A percentile compares a stretch with the other conserved stretches of the same genome.
Conservation (phyloP, 2,888 invertebrate species). For the Drosophila mimica region DNA sequence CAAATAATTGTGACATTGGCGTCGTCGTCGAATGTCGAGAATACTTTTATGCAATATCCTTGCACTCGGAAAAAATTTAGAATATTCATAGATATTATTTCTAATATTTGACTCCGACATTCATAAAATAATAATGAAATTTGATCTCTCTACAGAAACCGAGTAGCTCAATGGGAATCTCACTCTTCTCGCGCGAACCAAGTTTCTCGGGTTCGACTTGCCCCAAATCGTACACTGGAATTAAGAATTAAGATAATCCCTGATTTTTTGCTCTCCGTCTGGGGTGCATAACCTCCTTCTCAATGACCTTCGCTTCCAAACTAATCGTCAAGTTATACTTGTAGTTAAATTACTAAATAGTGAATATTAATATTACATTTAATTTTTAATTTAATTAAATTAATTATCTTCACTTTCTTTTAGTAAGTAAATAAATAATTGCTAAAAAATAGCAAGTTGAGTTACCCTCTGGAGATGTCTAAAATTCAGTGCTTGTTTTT, state of each 20-base stretch:
- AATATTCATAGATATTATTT: not conserved
- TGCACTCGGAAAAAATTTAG: slow-evolving; percentile 7
- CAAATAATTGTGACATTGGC: slow-evolving; percentile 81
- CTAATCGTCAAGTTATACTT: not conserved
- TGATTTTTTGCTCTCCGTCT: not conserved
- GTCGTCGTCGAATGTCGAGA: slow-evolving; percentile 63
- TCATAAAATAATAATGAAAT: not conserved
- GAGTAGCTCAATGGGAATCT: not conserved
- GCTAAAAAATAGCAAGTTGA: not conserved
- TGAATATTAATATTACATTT: not conserved
- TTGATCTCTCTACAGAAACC: not conserved
- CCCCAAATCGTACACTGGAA: not conserved
- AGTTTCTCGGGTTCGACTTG: no score
- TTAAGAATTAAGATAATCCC: not conserved
- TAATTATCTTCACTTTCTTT: not conserved
- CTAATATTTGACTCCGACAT: no score
- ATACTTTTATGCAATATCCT: slow-evolving; percentile 63
- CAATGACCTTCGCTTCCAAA: not conserved
- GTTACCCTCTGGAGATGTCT: not conserved
- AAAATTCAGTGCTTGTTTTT: not conserved
- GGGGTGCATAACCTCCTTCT: not conserved
- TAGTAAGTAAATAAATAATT: no score
- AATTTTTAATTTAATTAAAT: not conserved
- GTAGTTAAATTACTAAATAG: not conserved
- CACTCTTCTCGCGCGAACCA: not conserved